phyloP scores from a whole-genome alignment of 2,888 invertebrate genomes.

The Drosophila stalkeri region DNA sequence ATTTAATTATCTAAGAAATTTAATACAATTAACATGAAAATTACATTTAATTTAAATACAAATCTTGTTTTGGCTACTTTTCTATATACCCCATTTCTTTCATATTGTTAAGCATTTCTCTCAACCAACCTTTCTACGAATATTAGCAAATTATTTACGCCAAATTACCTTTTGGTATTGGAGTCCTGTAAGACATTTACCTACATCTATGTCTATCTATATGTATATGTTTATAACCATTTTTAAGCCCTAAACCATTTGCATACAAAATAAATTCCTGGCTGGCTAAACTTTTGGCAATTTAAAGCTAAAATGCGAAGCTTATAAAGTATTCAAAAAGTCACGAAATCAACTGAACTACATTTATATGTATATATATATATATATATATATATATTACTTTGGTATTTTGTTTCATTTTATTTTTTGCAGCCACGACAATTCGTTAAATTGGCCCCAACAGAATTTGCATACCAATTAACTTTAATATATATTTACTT shows the following conservation, averaged over 20 bases:
- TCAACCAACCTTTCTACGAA: background rate
- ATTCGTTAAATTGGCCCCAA: slow-evolving; percentile 51
- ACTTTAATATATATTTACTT: slow-evolving; percentile 67
- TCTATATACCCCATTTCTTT: background rate
- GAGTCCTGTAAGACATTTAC: no score
- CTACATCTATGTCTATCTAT: background rate
- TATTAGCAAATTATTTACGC: background rate
- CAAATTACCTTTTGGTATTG: background rate
- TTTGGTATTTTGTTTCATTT: background rate
- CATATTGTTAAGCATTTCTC: background rate
- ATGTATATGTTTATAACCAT: background rate
- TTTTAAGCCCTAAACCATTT: background rate
- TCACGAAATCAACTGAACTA: background rate
- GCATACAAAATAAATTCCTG: background rate
- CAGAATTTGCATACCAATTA: slow-evolving; percentile 74
- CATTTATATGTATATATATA: no score
- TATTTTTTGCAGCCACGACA: slow-evolving; percentile 2
- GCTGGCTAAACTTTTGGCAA: background rate
- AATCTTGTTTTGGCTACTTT: no score
- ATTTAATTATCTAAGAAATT: no score
- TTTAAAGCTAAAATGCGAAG: slow-evolving; percentile 1
- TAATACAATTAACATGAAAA: no score
- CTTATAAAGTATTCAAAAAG: slow-evolving; percentile 7
- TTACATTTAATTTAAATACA: no score
- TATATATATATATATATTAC: background rate